Base-by-base conservation (phyloP, 2,797 vertebrate genomes). In the Sebastes hopkinsi region DNA sequence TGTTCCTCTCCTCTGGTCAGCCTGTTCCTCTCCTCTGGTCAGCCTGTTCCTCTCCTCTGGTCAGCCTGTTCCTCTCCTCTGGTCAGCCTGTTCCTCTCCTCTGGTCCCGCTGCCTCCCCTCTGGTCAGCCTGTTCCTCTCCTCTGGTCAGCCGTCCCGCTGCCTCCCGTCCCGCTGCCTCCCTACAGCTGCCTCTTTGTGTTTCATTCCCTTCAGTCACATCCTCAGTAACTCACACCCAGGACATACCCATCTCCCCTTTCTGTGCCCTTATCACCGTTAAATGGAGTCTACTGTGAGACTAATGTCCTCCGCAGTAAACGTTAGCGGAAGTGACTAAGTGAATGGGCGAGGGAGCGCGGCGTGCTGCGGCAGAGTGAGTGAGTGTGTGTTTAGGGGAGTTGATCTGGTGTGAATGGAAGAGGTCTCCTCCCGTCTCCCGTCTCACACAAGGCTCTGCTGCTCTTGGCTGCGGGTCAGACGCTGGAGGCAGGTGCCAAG, bases 381-480 rank as follows among this genome's bases (percentile, higher is more conserved):
- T 62, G 84, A 80, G 87, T 81, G 77, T 66, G 64, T 81, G 68
- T 75, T 61, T 82, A 6, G 32, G 46, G 81, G 70, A 82, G 52
- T 70, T 50, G 83, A 65, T 77, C 73, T 76, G 69, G 87, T 76
- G 84, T 74, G 82, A 81, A 74, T 74, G 77, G 68, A 71, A 87
- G 77, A 87, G 88, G 82, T 87, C 85, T 84, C 65, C 34, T 36
- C 34, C 34, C 34, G 34, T 36, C 86, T 89, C 80, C 87, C 83
- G 75, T 91, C 87, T 84, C 85, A 84, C 77, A 83, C 81, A 84
- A 72, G 81, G 76, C 81, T 91, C 67, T 92, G 88, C 78, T 90
- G 90, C 91, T 94, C 92, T 97, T 97, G 97, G 96, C 96, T 64
- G 54, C 32, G 61, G 77, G 88, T 96, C 94, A 92, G 71, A 81